Conservation (phyloP, 2,888 invertebrate genomes). For the Oligia latruncula region DNA sequence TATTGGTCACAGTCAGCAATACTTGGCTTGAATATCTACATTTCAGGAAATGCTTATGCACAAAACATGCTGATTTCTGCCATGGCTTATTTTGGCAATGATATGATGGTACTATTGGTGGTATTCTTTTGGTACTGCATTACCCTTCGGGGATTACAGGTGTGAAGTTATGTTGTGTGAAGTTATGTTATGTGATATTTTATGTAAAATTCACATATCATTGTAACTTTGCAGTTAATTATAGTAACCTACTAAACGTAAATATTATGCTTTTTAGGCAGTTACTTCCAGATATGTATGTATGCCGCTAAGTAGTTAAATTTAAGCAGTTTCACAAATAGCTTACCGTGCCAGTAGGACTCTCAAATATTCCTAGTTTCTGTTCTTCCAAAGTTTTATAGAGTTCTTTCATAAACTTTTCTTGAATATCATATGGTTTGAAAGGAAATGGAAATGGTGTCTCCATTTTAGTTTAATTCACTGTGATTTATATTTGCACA, state of each 20-base stretch:
- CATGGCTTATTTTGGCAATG: background rate
- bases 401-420: slow-evolving; percentile 96
- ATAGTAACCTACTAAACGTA: no score
- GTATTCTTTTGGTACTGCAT: background rate
- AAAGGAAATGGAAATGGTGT: slow-evolving; percentile 95
- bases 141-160: background rate
- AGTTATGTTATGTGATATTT: no score
- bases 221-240: background rate
- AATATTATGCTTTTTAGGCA: background rate
- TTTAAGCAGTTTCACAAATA: slow-evolving; percentile 84
- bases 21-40: background rate
- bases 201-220: background rate
- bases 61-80: background rate
- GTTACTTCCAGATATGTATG: background rate
- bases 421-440: slow-evolving; percentile 96
- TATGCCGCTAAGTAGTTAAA: background rate
- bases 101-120: background rate
- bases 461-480: slow-evolving; percentile 25
- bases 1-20: background rate
- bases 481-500: background rate
- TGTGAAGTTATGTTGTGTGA: background rate
- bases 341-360: slow-evolving; percentile 97
- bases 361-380: slow-evolving; percentile 98
- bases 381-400: slow-evolving; percentile 94
- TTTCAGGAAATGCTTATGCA: background rate